phyloP scores from a whole-genome alignment of 2,888 invertebrate species.

The Tenthredo amoena region DNA sequence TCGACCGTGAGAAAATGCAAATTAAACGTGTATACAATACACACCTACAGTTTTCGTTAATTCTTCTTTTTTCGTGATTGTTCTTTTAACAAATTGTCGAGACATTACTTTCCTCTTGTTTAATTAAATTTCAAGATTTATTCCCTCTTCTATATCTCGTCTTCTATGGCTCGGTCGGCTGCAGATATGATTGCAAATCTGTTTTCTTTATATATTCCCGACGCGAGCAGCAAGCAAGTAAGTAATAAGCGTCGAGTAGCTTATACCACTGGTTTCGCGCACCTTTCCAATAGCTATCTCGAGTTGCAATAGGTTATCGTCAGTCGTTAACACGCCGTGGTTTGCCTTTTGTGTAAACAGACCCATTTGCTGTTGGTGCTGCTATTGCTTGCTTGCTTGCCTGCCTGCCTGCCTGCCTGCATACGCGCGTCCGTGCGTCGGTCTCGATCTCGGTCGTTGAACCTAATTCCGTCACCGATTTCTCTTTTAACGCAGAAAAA shows the following conservation, averaged over 20 bases:
- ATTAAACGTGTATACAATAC: neutral
- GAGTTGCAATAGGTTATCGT: slow-evolving; percentile 53
- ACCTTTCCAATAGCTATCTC: slow-evolving; percentile 44
- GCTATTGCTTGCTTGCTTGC: neutral
- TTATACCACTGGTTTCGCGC: neutral
- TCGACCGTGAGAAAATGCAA: slow-evolving; percentile 39
- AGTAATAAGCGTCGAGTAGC: neutral
- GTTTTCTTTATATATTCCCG: neutral
- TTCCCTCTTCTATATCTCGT: neutral
- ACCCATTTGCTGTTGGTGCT: slow-evolving; percentile 11
- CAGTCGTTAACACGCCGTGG: slow-evolving; percentile 37
- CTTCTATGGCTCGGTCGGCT: neutral
- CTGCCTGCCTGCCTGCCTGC: neutral
- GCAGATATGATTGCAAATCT: neutral
- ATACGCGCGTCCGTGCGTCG: slow-evolving; percentile 22
- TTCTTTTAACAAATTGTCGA: neutral
- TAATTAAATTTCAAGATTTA: neutral
- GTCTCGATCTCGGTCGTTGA: slow-evolving; percentile 46
- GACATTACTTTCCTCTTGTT: neutral
- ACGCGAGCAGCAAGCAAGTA: neutral
- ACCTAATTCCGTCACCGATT: slow-evolving; percentile 21
- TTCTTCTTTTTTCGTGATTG: too few species aligned
- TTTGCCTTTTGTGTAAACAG: slow-evolving; percentile 50
- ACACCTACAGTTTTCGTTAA: neutral
- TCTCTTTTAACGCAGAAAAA: slow-evolving; percentile 37